These are phyloP conservation scores for Watsonalla cultraria DNA, from an alignment of 2,888 invertebrate species.

Conservation along the genomic window DNA sequence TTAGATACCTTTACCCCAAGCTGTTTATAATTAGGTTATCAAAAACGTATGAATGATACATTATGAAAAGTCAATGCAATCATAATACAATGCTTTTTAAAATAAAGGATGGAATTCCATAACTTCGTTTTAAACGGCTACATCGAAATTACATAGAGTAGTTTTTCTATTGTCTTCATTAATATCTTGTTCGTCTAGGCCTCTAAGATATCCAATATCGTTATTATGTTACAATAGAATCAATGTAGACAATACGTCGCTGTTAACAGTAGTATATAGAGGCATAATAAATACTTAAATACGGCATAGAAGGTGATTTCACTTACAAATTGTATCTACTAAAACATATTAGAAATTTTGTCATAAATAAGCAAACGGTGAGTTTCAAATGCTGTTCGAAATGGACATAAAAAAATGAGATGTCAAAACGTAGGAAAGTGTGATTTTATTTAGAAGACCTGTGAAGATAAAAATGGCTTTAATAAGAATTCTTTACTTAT, in stretches of 20 bases:
- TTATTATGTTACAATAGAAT: constrained; percentile 18
- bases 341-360: too few species aligned
- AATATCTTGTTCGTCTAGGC: constrained; percentile 3
- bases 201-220: constrained; percentile 18
- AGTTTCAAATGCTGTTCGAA: too few species aligned
- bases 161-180: not conserved
- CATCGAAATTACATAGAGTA: not conserved
- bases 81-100: too few species aligned
- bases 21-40: not conserved
- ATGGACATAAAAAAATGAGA: too few species aligned
- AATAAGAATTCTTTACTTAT: not conserved
- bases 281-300: not conserved
- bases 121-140: not conserved
- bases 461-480: too few species aligned
- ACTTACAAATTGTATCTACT: not conserved
- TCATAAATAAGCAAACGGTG: too few species aligned
- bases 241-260: not conserved
- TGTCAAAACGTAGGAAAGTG: too few species aligned
- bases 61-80: too few species aligned
- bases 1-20: constrained; percentile 17
- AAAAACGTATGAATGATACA: not conserved
- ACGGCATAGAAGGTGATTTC: not conserved
- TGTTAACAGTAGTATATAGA: not conserved
- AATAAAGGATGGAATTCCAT: too few species aligned
- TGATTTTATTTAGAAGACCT: too few species aligned